Conservation (phyloP, 2,113 vertebrate genomes). For the Penelope pileata region DNA sequence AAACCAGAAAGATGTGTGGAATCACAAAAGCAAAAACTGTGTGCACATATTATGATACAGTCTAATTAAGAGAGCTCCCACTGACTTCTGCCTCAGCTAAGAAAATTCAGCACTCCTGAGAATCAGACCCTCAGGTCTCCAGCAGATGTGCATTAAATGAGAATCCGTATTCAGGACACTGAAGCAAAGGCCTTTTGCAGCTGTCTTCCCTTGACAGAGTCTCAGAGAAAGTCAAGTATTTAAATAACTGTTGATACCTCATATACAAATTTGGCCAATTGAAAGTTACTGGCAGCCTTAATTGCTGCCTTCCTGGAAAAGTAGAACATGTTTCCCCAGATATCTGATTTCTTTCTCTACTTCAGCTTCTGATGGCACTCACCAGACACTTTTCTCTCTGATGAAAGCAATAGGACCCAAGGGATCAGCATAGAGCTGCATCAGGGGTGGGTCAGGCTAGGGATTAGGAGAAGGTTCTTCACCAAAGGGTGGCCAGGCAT, state of each 20-base stretch:
- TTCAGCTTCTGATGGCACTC: background rate
- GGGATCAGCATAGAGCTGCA: background rate
- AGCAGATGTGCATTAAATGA: background rate
- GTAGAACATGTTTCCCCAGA: accelerated
- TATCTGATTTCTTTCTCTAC: background rate
- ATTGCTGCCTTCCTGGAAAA: background rate
- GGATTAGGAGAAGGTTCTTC: background rate
- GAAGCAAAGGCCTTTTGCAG: background rate
- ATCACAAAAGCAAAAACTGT: background rate
- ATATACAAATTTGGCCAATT: background rate
- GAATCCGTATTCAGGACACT: background rate
- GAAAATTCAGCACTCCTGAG: background rate
- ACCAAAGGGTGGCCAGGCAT: background rate
- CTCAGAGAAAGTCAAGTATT: background rate
- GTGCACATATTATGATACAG: background rate
- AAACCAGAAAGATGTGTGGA: background rate
- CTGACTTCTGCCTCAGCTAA: background rate
- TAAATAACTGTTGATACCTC: background rate
- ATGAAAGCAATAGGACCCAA: background rate
- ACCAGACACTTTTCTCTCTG: background rate
- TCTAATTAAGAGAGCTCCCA: background rate
- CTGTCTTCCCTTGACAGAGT: background rate
- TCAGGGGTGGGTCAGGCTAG: background rate
- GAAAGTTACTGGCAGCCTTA: background rate
- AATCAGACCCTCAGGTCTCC: background rate